phyloP scores from a whole-genome alignment of 2,888 invertebrate species.

The Cryptosula pallasiana region DNA sequence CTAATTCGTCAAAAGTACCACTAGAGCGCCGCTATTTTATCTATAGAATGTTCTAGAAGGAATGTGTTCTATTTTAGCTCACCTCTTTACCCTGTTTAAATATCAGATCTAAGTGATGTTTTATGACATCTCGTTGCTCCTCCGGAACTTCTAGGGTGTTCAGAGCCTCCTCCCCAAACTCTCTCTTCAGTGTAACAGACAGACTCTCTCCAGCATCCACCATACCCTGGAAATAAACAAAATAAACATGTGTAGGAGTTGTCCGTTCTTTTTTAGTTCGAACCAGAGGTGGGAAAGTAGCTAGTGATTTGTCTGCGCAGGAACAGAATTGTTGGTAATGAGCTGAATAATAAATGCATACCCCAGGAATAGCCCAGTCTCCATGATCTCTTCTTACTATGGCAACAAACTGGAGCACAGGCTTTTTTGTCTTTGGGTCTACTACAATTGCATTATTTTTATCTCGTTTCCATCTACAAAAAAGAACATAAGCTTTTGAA shows the following conservation, averaged over 20 bases:
- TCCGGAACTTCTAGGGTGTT: conserved; percentile 63
- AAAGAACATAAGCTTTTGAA: too few species aligned
- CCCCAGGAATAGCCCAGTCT: conserved; percentile 84
- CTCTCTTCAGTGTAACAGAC: conserved; percentile 73
- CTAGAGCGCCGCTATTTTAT: too few species aligned
- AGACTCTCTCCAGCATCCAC: conserved; percentile 87
- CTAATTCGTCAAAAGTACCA: too few species aligned
- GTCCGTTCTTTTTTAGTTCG: too few species aligned
- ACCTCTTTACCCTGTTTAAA: conserved; percentile 61
- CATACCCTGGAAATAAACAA: too few species aligned
- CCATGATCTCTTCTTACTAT: conserved; percentile 80
- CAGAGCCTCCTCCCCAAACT: conserved; percentile 92
- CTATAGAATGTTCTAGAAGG: too few species aligned
- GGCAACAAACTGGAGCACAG: conserved; percentile 83
- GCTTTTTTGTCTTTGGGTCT: conserved; percentile 53
- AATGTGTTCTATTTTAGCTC: conserved; percentile 19
- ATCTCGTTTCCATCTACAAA: conserved; percentile 50
- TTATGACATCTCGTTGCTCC: conserved; percentile 37
- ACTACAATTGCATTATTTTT: conserved; percentile 32
- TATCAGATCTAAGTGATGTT: conserved; percentile 61
- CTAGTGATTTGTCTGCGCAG: too few species aligned
- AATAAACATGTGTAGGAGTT: too few species aligned
- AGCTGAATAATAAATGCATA: conserved; percentile 34
- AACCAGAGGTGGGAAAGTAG: too few species aligned
- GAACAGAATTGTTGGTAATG: too few species aligned